Base-by-base conservation (phyloP, 2,797 vertebrate species). In the Siniperca obscura region DNA sequence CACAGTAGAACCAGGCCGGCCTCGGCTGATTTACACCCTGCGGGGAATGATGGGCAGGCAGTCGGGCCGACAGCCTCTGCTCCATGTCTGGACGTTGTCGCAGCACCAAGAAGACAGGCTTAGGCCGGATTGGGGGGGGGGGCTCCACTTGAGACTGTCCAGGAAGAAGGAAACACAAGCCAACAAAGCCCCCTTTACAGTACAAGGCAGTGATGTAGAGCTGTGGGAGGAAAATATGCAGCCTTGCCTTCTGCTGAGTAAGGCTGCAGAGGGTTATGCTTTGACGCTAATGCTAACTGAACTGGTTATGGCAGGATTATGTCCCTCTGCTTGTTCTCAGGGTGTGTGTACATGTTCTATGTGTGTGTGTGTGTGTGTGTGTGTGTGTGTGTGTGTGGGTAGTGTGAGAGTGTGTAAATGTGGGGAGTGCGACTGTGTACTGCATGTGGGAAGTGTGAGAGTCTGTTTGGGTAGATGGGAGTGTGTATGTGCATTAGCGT, bases 1-100 rank as follows among this genome's bases (percentile, higher is more conserved):
- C 91, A 87, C 90, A 62, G 90, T 86, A 84, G 81, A 91, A 62
- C 74, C 66, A 30, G 71, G 78, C 74, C 44, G 72, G 78, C 83
- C 76, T 53, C 19, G 14, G 80, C 85, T 90, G 92, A 96, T 95
- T 95, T 95, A 95, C 89, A 78, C 86, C 80, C 91, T 91, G 91
- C 60, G 67, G 78, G 74, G 80, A 88, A 93, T 93, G 95, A 95
- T 90, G 78, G 94, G 92, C 93, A 93, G 93, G 87, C 83, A 7
- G 80, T 19, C 13, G 0, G 82, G 78, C 81, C 48, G 87, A 84
- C 89, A 83, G 88, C 82, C 81, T 52, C 78, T 53, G 76, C 74
- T 73, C 81, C 64, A 0, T 27, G 87, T 88, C 87, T 92, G 91
- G 75, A 74, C n/a, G 68, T 34, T 6, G 56, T 81, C 48, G 56